Base-by-base conservation (phyloP, 2,888 invertebrate species). In the Xestia c-nigrum region DNA sequence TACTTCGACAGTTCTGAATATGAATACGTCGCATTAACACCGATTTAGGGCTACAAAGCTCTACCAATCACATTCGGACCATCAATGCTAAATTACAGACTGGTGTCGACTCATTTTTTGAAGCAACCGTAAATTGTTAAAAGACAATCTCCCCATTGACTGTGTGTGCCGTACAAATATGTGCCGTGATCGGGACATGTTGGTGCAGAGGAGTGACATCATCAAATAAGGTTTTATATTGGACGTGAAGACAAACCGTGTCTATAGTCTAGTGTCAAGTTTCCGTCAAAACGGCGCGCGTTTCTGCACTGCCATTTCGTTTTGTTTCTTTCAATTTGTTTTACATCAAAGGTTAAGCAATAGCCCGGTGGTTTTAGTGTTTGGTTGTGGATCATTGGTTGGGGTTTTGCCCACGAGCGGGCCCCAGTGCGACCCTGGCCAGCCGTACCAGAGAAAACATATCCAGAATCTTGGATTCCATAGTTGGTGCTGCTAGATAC, bases 61-160 rank as follows among this genome's bases (percentile, higher is more conserved):
- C 92, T 88, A 85, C 89, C 89, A 92, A 93, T 91, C 91, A 92
- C 88, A 83, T 85, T 91, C 97, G 86, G 90, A 84, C 91, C 90
- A 91, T 96, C 96, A 96, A 99, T 99, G 99, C 98, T 99, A 97
- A 98, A 98, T 97, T 98, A 99, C 98, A 98, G 98, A 97, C 97
- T 99, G 93, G 98, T 99, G 89, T 98, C 99, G 95, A 99, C 98
- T 94, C 99, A 99, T 97, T 99, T 99, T 96, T 97, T 99, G 96
- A 99, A 99, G 97, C 99, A 99, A 96, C 99, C 99, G 97, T 99
- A 98, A 98, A 97, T 97, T 94, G 80, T 84, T 83, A 61, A 76
- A 85, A 70, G 72, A 70, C 69, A 57, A 80, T 78, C 72, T 80
- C 84, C 75, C 71, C 78, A 88, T 88, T 90, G 93, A 94, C 94